These are phyloP conservation scores for Antechinus flavipes DNA, from an alignment of 2,113 vertebrate genomes.

Conservation along the genomic window DNA sequence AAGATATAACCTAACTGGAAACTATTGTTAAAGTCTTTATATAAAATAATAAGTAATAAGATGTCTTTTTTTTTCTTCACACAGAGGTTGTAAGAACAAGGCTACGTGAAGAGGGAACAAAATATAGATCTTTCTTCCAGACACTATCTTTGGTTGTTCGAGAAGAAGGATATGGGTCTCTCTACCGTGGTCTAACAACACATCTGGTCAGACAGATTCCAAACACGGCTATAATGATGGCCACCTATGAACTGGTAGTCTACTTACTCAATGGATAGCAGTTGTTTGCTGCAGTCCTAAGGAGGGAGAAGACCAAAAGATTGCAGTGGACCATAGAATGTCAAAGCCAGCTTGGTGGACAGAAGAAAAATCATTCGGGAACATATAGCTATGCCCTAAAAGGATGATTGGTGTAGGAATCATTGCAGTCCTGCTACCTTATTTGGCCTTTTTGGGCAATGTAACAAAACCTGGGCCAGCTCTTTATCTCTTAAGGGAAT, in stretches of 20 bases:
- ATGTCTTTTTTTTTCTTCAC: slow-evolving; percentile 62
- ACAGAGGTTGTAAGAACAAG: slow-evolving; percentile 98
- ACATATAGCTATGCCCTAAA: slow-evolving; percentile 72
- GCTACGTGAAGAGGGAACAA: slow-evolving; percentile 98
- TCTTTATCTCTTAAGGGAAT: slow-evolving; percentile 61
- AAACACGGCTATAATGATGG: slow-evolving; percentile 99
- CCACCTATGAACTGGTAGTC: slow-evolving; percentile 97
- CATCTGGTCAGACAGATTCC: slow-evolving; percentile 98
- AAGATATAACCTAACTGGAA: background rate
- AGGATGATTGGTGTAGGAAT: slow-evolving; percentile 75
- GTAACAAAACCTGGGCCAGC: slow-evolving; percentile 62
- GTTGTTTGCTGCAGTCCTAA: slow-evolving; percentile 27
- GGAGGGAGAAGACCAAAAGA: slow-evolving; percentile 87
- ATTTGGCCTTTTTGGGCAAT: slow-evolving; percentile 74
- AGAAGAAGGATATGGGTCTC: slow-evolving; percentile 96
- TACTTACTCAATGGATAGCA: slow-evolving; percentile 94
- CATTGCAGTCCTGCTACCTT: slow-evolving; percentile 76
- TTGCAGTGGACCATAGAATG: slow-evolving; percentile 83
- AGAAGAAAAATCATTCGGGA: slow-evolving; percentile 72
- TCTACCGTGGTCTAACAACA: slow-evolving; percentile 97
- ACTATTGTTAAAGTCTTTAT: background rate
- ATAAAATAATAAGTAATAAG: slow-evolving; percentile 32
- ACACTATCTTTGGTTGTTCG: slow-evolving; percentile 92
- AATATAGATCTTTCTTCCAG: slow-evolving; percentile 97
- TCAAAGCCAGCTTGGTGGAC: slow-evolving; percentile 72